These are phyloP conservation scores for Brachyptera risi DNA, from an alignment of 2,888 invertebrate genomes.

Conservation along the genomic window DNA sequence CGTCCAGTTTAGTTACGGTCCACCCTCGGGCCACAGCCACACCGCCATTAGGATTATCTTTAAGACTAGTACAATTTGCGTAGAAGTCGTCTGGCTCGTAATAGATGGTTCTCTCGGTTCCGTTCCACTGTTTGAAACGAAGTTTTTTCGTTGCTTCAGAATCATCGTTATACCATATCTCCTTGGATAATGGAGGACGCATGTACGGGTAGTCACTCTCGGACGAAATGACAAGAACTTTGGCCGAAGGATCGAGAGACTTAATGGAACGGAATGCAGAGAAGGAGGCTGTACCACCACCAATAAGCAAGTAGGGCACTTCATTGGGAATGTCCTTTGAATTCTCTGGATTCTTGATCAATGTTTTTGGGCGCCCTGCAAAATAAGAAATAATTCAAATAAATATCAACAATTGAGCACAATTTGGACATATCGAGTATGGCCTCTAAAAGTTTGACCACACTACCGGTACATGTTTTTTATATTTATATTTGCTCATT, in stretches of 20 bases:
- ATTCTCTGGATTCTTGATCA: constrained; percentile 44
- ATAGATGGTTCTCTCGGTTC: constrained; percentile 75
- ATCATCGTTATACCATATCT: constrained; percentile 81
- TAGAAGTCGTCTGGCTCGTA: constrained; percentile 88
- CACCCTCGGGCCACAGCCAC: constrained; percentile 81
- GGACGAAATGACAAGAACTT: constrained; percentile 76
- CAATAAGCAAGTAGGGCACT: constrained; percentile 82
- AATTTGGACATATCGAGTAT: too few species aligned
- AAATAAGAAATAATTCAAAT: too few species aligned
- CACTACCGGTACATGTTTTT: too few species aligned
- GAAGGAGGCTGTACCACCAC: constrained; percentile 90
- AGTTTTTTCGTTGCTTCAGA: constrained; percentile 55
- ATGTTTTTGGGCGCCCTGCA: constrained; percentile 22
- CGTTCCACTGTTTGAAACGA: constrained; percentile 89
- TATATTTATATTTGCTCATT: too few species aligned
- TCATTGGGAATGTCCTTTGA: constrained; percentile 62
- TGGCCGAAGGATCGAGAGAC: constrained; percentile 71
- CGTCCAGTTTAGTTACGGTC: constrained; percentile 65
- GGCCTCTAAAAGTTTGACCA: too few species aligned
- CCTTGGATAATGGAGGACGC: constrained; percentile 95
- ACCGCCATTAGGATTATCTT: constrained; percentile 66
- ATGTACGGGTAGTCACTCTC: constrained; percentile 88
- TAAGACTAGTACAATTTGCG: constrained; percentile 51
- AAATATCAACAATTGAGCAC: too few species aligned
- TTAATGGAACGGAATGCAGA: constrained; percentile 91